Evolutionary conservation across 2,113 vertebrate genomes (phyloP), one percentile per base, ranked within the genome.

Genomic region (Accipiter virgatus): DNA sequence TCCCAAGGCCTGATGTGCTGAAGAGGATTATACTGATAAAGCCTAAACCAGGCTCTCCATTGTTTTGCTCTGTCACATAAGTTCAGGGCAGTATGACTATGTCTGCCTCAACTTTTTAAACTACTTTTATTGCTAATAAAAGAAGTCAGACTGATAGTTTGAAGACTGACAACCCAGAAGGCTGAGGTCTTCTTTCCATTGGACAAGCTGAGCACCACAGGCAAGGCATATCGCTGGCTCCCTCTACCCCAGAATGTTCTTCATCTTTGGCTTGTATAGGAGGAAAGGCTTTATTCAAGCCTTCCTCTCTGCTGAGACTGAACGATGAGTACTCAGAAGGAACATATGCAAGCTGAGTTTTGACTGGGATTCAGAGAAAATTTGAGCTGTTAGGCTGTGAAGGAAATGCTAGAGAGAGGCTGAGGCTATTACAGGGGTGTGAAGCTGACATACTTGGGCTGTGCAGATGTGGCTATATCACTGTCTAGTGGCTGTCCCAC

Each of bases 401-500:
- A 81, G 63, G 13, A 86, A 78, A 91, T 36, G 31, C 42, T 78
- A 36, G 50, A 67, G 32, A 72, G 53, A 71, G 50, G 31, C 73
- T 72, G 42, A 19, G 61, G 31, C 45, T 90, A 3, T 36, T 53
- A 50, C 53, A 61, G 21, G 25, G 31, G 8, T n/a, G 47, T 42
- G 75, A 73, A 82, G 50, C 40, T 70, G 70, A 59, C 19, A 22
- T 48, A 21, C 29, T 91, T 62, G 6, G 45, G 43, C 50, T 89
- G 42, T 73, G 74, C 95, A 77, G 68, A 95, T 94, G 97, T 93
- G 92, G 42, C 88, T 96, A 66, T 96, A 97, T 90, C 96, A 96
- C 97, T 97, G 97, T 95, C 97, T 97, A 97, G 93, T 82, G 95
- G 95, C 67, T 97, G 84, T 87, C 74, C 89, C 86, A 85, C 27